phyloP scores from a whole-genome alignment of 2,888 invertebrate genomes.

The Heliconius ethilla region DNA sequence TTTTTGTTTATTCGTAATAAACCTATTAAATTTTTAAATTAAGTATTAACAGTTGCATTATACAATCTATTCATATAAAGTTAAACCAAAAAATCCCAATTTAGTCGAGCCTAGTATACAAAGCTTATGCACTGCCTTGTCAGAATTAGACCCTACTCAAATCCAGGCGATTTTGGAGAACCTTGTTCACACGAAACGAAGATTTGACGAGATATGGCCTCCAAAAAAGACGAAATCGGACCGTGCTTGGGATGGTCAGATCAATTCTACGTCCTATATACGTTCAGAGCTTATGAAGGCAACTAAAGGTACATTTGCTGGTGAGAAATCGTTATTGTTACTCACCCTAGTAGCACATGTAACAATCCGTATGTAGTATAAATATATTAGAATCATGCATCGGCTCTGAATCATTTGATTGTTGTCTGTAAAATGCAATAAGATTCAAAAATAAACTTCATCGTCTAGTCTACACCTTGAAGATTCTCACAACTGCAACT shows the following conservation, averaged over 20 bases:
- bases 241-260: constrained; percentile 67
- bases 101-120: constrained; percentile 36
- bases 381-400: constrained; percentile 26
- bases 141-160: constrained; percentile 76
- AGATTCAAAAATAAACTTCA: constrained; percentile 32
- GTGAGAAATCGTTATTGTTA: constrained; percentile 58
- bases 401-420: constrained; percentile 35
- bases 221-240: constrained; percentile 56
- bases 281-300: constrained; percentile 69
- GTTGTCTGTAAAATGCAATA: constrained; percentile 31
- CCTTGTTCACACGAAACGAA: constrained; percentile 63
- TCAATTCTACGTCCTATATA: constrained; percentile 63
- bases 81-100: neutral
- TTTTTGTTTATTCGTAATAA: too few relatives aligned
- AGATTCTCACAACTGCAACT: constrained; percentile 24
- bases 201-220: constrained; percentile 72
- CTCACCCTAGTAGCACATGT: constrained; percentile 37
- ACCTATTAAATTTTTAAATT: too few relatives aligned
- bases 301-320: constrained; percentile 67
- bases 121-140: constrained; percentile 62
- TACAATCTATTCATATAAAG: neutral
- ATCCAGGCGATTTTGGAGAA: constrained; percentile 73
- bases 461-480: constrained; percentile 27
- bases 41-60: neutral
- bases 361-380: constrained; percentile 25